These are phyloP conservation scores for Cephus pulcher DNA, from an alignment of 2,888 invertebrate species.

Conservation along the genomic window DNA sequence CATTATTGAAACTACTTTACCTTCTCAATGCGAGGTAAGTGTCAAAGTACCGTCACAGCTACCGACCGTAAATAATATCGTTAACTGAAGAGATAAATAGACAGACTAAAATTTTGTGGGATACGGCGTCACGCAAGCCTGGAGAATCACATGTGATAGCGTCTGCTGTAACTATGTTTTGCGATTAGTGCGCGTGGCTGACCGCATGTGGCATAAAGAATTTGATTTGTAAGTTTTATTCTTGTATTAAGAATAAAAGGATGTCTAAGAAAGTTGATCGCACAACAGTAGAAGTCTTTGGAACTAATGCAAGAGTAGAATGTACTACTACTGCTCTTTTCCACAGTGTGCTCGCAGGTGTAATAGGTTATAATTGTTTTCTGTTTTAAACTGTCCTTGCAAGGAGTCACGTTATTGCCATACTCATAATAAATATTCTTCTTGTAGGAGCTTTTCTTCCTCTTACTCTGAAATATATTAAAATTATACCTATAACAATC, in stretches of 20 bases:
- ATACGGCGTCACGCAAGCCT: not conserved
- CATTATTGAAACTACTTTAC: not conserved
- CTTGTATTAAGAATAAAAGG: not conserved
- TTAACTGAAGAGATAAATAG: not conserved
- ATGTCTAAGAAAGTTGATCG: not conserved
- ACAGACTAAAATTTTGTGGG: not conserved
- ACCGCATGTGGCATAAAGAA: not conserved
- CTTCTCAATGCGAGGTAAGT: not conserved
- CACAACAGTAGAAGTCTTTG: not conserved
- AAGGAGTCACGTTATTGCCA: not conserved
- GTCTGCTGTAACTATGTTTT: not conserved
- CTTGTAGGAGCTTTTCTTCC: not conserved
- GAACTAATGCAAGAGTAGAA: not conserved
- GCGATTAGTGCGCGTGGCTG: not conserved
- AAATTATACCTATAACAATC: not conserved
- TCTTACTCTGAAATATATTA: not conserved
- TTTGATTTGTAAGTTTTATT: not conserved
- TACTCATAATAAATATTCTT: not conserved
- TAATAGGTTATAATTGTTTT: not conserved
- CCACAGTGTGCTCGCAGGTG: not conserved
- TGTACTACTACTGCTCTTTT: not conserved
- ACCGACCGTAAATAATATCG: no score
- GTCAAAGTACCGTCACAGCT: not conserved
- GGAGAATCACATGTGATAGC: not conserved
- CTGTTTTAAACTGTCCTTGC: not conserved